phyloP scores from a whole-genome alignment of 2,113 vertebrate species.

The Smithornis capensis region DNA sequence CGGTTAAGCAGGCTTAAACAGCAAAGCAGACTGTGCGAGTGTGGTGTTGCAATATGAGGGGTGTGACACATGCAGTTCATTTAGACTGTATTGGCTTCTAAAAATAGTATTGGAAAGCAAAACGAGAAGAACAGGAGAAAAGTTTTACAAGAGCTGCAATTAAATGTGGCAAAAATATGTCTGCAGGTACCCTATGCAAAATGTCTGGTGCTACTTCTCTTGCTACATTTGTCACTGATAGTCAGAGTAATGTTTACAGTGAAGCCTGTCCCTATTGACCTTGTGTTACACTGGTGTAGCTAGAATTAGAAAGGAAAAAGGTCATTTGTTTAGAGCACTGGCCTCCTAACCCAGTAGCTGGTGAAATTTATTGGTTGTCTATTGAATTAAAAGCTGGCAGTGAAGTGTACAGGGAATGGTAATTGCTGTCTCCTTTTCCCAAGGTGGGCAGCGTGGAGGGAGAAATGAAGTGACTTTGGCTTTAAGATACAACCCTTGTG shows the following conservation, averaged over 20 bases:
- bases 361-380: neutral
- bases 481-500: neutral
- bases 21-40: neutral
- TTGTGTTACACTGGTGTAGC: neutral
- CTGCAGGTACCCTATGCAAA: neutral
- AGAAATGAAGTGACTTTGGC: neutral
- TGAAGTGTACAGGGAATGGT: neutral
- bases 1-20: neutral
- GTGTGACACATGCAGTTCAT: neutral
- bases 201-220: neutral
- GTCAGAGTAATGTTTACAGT: neutral
- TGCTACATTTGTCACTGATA: fast-evolving
- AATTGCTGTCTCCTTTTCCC: neutral
- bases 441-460: neutral
- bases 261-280: neutral
- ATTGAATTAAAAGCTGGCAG: neutral
- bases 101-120: neutral
- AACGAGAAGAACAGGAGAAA: neutral
- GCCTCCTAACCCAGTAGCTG: neutral
- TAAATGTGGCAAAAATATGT: neutral
- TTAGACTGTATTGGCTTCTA: neutral
- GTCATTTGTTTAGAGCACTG: neutral
- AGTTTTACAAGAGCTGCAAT: neutral
- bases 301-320: conserved; percentile 8
- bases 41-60: neutral